A percentile compares a stretch with the other conserved stretches of the same genome.
These are phyloP conservation scores for Stenotaenia linearis DNA, from an alignment of 2,888 invertebrate genomes.

Conservation along the genomic window DNA sequence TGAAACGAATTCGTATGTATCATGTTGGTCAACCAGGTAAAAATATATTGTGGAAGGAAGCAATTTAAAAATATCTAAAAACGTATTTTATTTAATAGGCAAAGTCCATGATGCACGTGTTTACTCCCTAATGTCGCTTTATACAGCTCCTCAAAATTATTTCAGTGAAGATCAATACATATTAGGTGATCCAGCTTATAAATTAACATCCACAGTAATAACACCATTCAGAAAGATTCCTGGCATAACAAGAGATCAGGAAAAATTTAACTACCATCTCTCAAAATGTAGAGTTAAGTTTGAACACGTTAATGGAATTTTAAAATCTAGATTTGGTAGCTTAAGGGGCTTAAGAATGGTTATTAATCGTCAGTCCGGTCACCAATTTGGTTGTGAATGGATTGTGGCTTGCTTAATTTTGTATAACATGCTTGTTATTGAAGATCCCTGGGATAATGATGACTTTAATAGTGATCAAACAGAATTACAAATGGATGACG, in stretches of 20 bases:
- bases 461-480: not conserved
- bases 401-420: not conserved
- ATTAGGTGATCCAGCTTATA: not conserved
- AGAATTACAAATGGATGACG: not conserved
- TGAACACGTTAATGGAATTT: not conserved
- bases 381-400: constrained; percentile 5
- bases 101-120: not conserved
- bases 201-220: not conserved
- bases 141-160: not conserved
- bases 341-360: not conserved
- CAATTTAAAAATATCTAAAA: too few relatives aligned
- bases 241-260: not conserved
- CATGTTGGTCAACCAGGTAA: not conserved
- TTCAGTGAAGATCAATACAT: not conserved
- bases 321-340: not conserved
- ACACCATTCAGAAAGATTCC: not conserved
- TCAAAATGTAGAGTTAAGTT: not conserved
- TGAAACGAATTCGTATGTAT: not conserved
- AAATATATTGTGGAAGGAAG: too few relatives aligned
- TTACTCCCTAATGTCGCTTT: not conserved
- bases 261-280: not conserved
- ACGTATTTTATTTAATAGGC: too few relatives aligned
- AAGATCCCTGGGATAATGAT: not conserved
- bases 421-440: not conserved
- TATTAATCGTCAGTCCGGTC: not conserved